Evolutionary conservation across 2,113 vertebrate species (phyloP), one percentile per base, ranked within the genome.

Genomic region (Oreochromis niloticus): DNA sequence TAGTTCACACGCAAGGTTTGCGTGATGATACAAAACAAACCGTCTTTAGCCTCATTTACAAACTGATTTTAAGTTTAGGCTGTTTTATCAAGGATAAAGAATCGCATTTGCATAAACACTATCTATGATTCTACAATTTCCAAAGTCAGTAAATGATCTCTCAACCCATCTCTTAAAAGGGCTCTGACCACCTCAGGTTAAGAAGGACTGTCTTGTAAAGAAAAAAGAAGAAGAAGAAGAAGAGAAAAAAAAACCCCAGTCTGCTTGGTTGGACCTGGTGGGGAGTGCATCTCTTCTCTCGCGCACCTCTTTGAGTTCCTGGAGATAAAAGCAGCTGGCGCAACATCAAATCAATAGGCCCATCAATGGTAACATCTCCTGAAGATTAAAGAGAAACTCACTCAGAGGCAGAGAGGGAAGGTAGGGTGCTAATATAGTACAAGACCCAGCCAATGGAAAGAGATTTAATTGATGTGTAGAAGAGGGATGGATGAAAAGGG

Each of bases 301-400:
- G 56, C 79, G 27, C 88, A 82, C 88, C 78, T 75, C 95, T 95
- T 95, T 95, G 95, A 93, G 95, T 93, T 94, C 87, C 61, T 81
- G 36, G 93, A 96, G 96, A 97, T 96, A 93, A 97, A 97, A 97
- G 95, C 92, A 88, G 90, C 91, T 85, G 91, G 88, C 63, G 89
- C 94, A 91, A 96, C 96, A 96, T 96, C 94, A 95, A 94, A 97
- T 97, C 96, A 95, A 96, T 96, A 94, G 89, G 32, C 81, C 91
- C 93, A 95, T 96, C 96, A 96, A 96, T 97, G 94, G 94, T 89
- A 95, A 94, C 96, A 95, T 93, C 88, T 95, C 91, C 92, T 86
- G 84, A 95, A 97, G 96, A 97, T 97, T 97, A 97, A 97, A 97
- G 96, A 95, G 93, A 93, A 85, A 85, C 92, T 92, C 83, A 27